Evolutionary conservation across 1,140 invertebrate species (phyloP).

Genomic region (Drosophila rufa): DNA sequence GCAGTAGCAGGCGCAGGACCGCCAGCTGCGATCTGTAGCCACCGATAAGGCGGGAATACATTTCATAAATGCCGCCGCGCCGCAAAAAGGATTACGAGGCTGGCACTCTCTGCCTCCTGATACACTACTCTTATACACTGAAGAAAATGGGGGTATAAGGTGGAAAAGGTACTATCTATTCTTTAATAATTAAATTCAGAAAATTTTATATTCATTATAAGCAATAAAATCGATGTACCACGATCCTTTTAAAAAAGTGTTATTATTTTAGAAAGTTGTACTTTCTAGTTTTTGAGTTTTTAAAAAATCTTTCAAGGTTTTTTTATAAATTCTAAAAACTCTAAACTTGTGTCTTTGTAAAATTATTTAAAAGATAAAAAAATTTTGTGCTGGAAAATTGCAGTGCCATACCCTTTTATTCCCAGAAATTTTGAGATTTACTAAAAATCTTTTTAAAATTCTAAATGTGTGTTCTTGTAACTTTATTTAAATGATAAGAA

Average conservation of each 20-base stretch:
- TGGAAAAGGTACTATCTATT: not conserved
- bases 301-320: too few species aligned
- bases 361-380: not conserved
- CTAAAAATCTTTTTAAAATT: too few species aligned
- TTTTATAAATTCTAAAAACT: too few species aligned
- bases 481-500: not conserved
- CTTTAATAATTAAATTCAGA: not conserved
- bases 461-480: not conserved
- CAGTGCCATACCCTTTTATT: too few species aligned
- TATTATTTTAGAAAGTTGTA: too few species aligned
- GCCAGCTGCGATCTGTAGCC: constrained; percentile 65
- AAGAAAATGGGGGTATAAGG: not conserved
- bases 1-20: constrained; percentile 43
- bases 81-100: constrained; percentile 70
- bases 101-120: not conserved
- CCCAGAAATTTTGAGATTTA: too few species aligned
- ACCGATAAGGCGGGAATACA: constrained; percentile 69
- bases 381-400: too few species aligned
- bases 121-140: not conserved
- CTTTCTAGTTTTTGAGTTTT: too few species aligned
- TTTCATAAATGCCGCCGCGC: constrained; percentile 75
- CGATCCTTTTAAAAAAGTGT: too few species aligned
- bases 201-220: not conserved
- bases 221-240: too few species aligned
- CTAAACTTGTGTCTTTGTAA: not conserved